Conservation (phyloP, 2,888 invertebrate genomes). For the Ornithoptera priamus region DNA sequence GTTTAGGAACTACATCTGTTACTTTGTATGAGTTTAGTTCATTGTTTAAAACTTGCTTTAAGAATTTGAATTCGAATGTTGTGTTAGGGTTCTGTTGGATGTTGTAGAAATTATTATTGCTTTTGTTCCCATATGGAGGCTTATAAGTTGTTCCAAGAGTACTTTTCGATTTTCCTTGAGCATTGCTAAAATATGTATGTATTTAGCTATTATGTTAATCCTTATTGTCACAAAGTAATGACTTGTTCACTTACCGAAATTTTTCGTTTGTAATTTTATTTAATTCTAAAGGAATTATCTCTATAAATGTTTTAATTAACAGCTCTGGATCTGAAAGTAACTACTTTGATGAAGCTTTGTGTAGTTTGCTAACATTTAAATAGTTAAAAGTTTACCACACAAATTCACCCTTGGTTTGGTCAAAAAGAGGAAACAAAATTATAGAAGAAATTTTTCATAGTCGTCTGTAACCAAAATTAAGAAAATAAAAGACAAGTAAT, state of each 20-base stretch:
- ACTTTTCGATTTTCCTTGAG: slow-evolving; percentile 5
- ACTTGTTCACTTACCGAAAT: background rate
- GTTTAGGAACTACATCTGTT: background rate
- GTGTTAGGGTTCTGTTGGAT: slow-evolving; percentile 1
- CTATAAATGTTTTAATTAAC: slow-evolving; percentile 56
- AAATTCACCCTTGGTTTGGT: no score
- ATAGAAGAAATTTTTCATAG: no score
- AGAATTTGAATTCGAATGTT: background rate
- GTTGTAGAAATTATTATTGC: background rate
- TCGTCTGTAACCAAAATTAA: no score
- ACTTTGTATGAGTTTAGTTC: background rate
- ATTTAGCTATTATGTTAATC: background rate
- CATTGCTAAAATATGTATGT: slow-evolving; percentile 13
- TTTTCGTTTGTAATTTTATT: slow-evolving; percentile 6
- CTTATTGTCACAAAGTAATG: background rate
- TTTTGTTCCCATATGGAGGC: background rate
- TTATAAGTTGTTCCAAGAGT: background rate
- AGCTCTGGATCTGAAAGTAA: slow-evolving; percentile 48
- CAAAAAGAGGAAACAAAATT: no score
- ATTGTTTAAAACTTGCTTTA: background rate
- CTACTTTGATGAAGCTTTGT: no score
- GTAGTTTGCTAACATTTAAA: no score
- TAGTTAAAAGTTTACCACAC: no score
- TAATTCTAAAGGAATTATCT: slow-evolving; percentile 18
- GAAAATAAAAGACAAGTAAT: no score